Evolutionary conservation across 2,888 invertebrate genomes (phyloP).

Genomic region (Nomada ferruginata): DNA sequence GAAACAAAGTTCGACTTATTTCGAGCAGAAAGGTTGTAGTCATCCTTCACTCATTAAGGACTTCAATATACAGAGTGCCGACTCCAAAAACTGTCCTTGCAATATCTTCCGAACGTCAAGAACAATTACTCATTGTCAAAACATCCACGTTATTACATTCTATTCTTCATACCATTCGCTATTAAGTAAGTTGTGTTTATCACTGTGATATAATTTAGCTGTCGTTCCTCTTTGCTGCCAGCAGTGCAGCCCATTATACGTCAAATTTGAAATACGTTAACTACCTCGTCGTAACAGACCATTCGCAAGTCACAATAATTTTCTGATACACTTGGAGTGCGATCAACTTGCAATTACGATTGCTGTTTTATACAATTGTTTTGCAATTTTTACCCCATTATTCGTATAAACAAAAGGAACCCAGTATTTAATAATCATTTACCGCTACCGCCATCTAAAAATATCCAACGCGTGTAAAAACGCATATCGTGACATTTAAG

Average conservation of each 20-base stretch:
- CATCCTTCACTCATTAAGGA: neutral
- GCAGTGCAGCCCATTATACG: conserved; percentile 8
- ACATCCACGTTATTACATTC: no score
- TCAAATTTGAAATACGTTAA: conserved; percentile 10
- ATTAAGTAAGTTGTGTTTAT: conserved; percentile 5
- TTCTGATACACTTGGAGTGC: no score
- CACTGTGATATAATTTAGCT: neutral
- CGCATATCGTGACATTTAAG: no score
- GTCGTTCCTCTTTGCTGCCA: conserved; percentile 19
- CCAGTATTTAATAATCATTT: no score
- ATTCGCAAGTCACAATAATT: neutral
- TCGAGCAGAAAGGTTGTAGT: neutral
- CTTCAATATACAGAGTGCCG: neutral
- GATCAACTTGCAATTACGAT: neutral
- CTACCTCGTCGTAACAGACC: conserved; percentile 2
- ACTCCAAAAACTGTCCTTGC: neutral
- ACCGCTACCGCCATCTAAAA: no score
- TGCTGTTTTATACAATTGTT: neutral
- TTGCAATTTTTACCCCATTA: no score
- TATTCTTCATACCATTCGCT: no score
- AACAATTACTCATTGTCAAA: neutral
- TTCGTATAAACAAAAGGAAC: no score
- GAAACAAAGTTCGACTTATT: neutral
- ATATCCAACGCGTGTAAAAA: no score
- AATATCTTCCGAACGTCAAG: neutral